Percentiles rank a stretch among this genome's conserved stretches.
phyloP scores from a whole-genome alignment of 2,113 vertebrate genomes.

The Larimichthys polyactis region DNA sequence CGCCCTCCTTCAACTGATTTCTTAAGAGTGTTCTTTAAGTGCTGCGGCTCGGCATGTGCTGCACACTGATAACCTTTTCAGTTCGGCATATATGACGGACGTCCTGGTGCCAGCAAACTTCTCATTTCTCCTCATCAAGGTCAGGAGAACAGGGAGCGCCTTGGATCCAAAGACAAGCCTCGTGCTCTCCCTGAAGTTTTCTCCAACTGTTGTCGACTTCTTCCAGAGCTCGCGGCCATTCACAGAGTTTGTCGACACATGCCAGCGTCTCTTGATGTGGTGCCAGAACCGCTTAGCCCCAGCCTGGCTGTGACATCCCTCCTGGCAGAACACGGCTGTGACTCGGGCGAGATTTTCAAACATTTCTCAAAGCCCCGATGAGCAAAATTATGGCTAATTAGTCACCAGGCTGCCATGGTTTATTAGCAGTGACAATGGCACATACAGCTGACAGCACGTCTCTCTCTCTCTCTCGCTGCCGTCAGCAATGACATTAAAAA shows the following conservation, averaged over 20 bases:
- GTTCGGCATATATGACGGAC: background rate
- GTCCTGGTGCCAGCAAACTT: background rate
- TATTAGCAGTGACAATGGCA: slow-evolving; percentile 77
- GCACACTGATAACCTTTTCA: background rate
- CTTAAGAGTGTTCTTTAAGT: too few species aligned
- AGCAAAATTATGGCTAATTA: slow-evolving; percentile 80
- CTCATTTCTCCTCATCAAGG: slow-evolving; percentile 37
- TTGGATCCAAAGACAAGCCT: slow-evolving; percentile 12
- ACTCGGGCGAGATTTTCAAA: slow-evolving; percentile 67
- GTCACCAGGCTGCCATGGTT: slow-evolving; percentile 74
- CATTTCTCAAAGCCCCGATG: slow-evolving; percentile 66
- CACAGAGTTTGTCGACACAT: slow-evolving; percentile 56
- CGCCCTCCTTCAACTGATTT: background rate
- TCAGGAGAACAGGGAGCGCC: slow-evolving; percentile 16
- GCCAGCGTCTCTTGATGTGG: slow-evolving; percentile 68
- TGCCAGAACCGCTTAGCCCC: slow-evolving; percentile 71
- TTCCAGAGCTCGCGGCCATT: slow-evolving; percentile 33
- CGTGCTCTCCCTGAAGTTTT: slow-evolving; percentile 46
- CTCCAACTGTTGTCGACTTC: slow-evolving; percentile 25
- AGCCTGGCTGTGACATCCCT: slow-evolving; percentile 77
- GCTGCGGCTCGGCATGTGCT: background rate
- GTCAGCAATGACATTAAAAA: slow-evolving; percentile 54
- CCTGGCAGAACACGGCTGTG: slow-evolving; percentile 65
- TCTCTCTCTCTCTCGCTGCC: slow-evolving; percentile 27
- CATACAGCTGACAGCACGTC: slow-evolving; percentile 66